phyloP scores from a whole-genome alignment of 2,113 vertebrate species.

The Nematolebias whitei region DNA sequence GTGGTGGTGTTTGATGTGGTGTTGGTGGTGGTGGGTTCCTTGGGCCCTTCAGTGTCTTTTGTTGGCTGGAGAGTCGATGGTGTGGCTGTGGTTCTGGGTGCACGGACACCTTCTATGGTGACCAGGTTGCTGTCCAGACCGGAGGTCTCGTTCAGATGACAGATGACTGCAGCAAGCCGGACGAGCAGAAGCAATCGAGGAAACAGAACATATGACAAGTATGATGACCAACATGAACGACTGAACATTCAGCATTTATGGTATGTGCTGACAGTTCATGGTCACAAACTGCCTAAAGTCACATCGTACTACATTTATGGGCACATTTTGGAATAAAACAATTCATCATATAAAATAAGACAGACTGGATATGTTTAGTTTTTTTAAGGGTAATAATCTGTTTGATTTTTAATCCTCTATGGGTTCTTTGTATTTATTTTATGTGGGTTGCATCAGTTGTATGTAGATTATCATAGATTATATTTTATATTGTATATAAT shows the following conservation, averaged over 20 bases:
- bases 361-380: too few relatives aligned
- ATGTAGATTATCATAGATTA: too few relatives aligned
- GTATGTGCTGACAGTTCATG: not conserved
- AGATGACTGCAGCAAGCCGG: conserved; percentile 28
- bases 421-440: too few relatives aligned
- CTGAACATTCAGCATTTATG: not conserved
- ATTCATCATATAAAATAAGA: too few relatives aligned
- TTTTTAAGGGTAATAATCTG: too few relatives aligned
- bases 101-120: not conserved
- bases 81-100: not conserved
- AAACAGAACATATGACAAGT: not conserved
- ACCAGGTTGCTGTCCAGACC: conserved; percentile 14
- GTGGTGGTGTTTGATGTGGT: fast-evolving
- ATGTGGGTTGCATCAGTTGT: too few relatives aligned
- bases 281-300: too few relatives aligned
- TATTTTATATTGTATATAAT: too few relatives aligned
- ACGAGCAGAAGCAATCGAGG: not conserved
- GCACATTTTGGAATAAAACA: too few relatives aligned
- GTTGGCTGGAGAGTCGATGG: not conserved
- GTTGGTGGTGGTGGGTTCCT: fast-evolving
- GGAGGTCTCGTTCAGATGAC: not conserved
- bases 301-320: too few relatives aligned
- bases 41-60: fast-evolving
- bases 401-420: too few relatives aligned
- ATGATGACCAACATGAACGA: too few relatives aligned